A percentile compares a stretch with the other conserved stretches of the same genome.
phyloP scores from a whole-genome alignment of 1,140 invertebrate species.

The Teleopsis dalmanni region DNA sequence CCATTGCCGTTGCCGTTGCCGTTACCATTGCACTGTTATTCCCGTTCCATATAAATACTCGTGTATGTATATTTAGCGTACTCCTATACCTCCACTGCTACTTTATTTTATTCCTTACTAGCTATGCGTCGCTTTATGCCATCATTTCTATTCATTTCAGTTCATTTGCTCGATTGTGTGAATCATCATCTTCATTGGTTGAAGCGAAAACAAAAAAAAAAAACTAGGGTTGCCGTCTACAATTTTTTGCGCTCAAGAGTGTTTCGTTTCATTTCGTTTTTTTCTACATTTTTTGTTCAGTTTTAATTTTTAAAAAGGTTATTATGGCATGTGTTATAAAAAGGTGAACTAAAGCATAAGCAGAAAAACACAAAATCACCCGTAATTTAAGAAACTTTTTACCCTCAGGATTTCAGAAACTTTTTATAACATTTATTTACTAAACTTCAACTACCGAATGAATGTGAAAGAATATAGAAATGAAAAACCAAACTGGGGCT shows the following conservation, averaged over 20 bases:
- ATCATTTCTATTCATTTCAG: constrained; percentile 33
- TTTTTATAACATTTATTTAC: no score
- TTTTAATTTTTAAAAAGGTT: neutral
- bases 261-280: neutral
- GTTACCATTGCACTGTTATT: neutral
- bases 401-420: no score
- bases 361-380: no score
- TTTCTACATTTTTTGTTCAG: neutral
- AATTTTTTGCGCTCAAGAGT: neutral
- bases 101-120: neutral
- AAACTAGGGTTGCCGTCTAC: neutral
- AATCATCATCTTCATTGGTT: constrained; percentile 19
- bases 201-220: neutral
- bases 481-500: no score
- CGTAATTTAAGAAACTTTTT: no score
- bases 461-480: no score
- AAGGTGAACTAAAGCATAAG: no score
- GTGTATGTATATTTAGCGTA: neutral
- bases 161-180: constrained; percentile 41
- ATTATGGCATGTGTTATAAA: neutral
- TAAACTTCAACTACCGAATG: no score
- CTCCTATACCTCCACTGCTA: neutral
- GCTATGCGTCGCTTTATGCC: no score
- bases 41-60: no score
- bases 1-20: neutral